These are phyloP conservation scores for Gila robusta DNA, from an alignment of 2,797 vertebrate species.

Conservation along the genomic window DNA sequence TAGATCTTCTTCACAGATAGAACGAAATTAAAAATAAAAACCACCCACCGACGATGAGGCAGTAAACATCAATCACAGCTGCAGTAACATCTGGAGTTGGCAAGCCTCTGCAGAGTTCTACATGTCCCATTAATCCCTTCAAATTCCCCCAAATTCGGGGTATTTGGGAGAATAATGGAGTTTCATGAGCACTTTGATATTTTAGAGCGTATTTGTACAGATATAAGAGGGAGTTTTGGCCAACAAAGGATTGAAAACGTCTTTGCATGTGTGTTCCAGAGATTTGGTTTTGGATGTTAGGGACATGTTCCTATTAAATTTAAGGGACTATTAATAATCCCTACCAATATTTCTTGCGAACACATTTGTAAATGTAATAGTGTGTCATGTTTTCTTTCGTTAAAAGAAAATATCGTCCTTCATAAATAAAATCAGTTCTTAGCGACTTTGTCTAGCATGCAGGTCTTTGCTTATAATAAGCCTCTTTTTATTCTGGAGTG, in stretches of 20 bases:
- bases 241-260: slow-evolving; percentile 54
- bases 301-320: slow-evolving; percentile 11
- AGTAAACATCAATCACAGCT: slow-evolving; percentile 69
- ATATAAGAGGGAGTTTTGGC: slow-evolving; percentile 52
- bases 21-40: slow-evolving; percentile 60
- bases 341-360: background rate
- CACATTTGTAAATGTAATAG: background rate
- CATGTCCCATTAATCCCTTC: slow-evolving; percentile 74
- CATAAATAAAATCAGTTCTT: background rate
- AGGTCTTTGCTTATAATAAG: background rate
- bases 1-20: slow-evolving; percentile 55
- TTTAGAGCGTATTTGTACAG: slow-evolving; percentile 53
- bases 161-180: slow-evolving; percentile 74
- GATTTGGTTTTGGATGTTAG: slow-evolving; percentile 39
- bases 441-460: background rate
- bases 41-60: slow-evolving; percentile 52
- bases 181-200: slow-evolving; percentile 67
- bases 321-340: slow-evolving; percentile 8
- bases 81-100: slow-evolving; percentile 72
- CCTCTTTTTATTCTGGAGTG: background rate
- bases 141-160: slow-evolving; percentile 72
- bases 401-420: background rate
- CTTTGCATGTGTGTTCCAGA: slow-evolving; percentile 61
- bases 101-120: slow-evolving; percentile 62
- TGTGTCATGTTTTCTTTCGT: background rate